phyloP scores from a whole-genome alignment of 53 echinoderm and acorn worm species.

The Paracentrotus lividus region DNA sequence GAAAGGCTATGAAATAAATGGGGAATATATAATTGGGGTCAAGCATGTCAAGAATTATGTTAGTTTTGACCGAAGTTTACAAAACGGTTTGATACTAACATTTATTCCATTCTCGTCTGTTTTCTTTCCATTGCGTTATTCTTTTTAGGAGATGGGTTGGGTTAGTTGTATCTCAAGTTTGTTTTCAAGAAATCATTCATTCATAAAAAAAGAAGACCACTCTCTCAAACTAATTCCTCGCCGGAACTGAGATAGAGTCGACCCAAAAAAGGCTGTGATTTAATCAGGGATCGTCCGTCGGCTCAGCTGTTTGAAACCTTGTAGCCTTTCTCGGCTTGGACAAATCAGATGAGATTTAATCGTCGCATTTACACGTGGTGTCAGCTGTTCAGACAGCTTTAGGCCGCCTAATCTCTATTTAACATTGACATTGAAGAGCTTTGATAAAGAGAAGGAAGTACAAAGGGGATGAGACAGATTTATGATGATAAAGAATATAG shows the following conservation, averaged over 20 bases:
- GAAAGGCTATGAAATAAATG: too few relatives aligned
- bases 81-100: too few relatives aligned
- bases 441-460: neutral
- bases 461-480: constrained; percentile 27
- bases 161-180: neutral
- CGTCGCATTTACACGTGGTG: neutral
- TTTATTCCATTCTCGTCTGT: too few relatives aligned
- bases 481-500: neutral
- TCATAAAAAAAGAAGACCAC: neutral
- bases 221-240: neutral
- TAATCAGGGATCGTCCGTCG: constrained; percentile 33
- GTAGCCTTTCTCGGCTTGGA: neutral
- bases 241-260: constrained; percentile 30
- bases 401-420: neutral
- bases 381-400: constrained; percentile 42
- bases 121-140: neutral
- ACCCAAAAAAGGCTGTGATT: constrained; percentile 14
- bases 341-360: constrained; percentile 38
- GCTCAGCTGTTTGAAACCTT: constrained; percentile 41
- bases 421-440: constrained; percentile 24
- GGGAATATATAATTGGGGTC: too few relatives aligned
- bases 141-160: neutral
- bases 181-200: constrained; percentile 28
- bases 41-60: too few relatives aligned
- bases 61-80: too few relatives aligned